phyloP scores from a whole-genome alignment of 2,888 invertebrate genomes.

The Hermodice carunculata region DNA sequence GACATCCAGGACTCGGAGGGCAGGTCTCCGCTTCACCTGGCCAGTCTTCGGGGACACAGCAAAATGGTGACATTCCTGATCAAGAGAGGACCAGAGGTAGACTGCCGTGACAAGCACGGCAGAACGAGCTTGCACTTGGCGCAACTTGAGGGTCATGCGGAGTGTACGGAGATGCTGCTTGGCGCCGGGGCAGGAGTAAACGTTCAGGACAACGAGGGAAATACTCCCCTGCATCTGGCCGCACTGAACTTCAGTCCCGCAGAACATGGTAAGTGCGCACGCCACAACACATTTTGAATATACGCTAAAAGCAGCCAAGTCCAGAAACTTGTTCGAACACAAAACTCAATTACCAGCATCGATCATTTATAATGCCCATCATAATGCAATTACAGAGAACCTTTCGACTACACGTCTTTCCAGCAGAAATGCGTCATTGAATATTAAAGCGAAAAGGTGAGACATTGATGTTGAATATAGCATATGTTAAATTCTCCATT shows the following conservation, averaged over 20 bases:
- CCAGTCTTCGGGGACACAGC: slow-evolving; percentile 12
- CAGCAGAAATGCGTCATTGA: no score
- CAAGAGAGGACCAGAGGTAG: slow-evolving; percentile 9
- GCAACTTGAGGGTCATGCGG: not conserved
- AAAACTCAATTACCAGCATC: no score
- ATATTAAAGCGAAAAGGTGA: no score
- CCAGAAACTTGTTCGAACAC: no score
- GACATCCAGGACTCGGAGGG: not conserved
- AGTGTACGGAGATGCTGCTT: slow-evolving; percentile 7
- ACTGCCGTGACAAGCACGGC: slow-evolving; percentile 6
- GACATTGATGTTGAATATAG: no score
- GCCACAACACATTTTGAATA: no score
- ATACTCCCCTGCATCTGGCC: slow-evolving; percentile 16
- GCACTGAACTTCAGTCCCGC: slow-evolving; percentile 2
- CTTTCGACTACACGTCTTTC: no score
- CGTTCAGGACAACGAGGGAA: slow-evolving; percentile 7
- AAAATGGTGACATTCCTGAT: slow-evolving; percentile 21
- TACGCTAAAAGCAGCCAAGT: no score
- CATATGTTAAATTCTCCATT: no score
- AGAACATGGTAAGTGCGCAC: no score
- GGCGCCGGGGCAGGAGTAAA: slow-evolving; percentile 15
- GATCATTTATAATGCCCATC: no score
- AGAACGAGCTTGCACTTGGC: not conserved
- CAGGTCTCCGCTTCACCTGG: slow-evolving; percentile 3
- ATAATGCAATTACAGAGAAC: no score